Conservation (phyloP, 2,797 vertebrate genomes). For the Galagoides demidoff region DNA sequence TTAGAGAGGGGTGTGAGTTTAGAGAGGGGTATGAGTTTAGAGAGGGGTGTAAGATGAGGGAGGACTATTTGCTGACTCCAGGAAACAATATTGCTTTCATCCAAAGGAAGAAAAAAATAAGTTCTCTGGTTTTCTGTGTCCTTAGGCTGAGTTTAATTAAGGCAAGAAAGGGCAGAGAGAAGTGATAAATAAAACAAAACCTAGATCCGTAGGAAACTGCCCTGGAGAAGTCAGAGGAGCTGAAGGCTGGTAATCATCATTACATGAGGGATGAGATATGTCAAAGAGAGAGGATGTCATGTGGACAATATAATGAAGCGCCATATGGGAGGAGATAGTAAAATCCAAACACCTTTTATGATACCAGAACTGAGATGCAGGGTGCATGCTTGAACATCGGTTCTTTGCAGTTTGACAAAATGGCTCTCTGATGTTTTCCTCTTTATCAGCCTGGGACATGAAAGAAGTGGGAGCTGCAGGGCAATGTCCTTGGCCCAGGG, state of each 20-base stretch:
- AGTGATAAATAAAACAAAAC: slow-evolving; percentile 83
- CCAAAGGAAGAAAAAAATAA: slow-evolving; percentile 66
- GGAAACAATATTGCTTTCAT: slow-evolving; percentile 63
- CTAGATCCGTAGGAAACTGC: slow-evolving; percentile 75
- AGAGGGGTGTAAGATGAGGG: not conserved
- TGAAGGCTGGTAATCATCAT: slow-evolving; percentile 60
- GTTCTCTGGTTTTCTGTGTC: slow-evolving; percentile 73
- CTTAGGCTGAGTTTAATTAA: slow-evolving; percentile 83
- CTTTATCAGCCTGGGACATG: not conserved
- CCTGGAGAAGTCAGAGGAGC: slow-evolving; percentile 55
- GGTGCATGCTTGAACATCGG: not conserved
- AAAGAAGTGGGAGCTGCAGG: slow-evolving; percentile 31
- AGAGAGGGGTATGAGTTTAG: not conserved
- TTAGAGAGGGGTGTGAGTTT: too few relatives aligned
- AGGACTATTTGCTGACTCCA: slow-evolving; percentile 2
- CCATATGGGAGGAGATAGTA: slow-evolving; percentile 71
- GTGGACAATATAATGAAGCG: slow-evolving; percentile 73
- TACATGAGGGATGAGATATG: slow-evolving; percentile 71
- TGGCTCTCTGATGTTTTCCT: not conserved
- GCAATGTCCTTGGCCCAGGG: not conserved
- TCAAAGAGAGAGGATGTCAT: slow-evolving; percentile 58
- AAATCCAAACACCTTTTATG: slow-evolving; percentile 71
- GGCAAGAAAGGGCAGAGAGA: slow-evolving; percentile 79
- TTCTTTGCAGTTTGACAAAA: slow-evolving; percentile 72
- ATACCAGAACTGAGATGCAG: slow-evolving; percentile 48